These are phyloP conservation scores for Tichodroma muraria DNA, from an alignment of 2,113 vertebrate species.

Conservation along the genomic window DNA sequence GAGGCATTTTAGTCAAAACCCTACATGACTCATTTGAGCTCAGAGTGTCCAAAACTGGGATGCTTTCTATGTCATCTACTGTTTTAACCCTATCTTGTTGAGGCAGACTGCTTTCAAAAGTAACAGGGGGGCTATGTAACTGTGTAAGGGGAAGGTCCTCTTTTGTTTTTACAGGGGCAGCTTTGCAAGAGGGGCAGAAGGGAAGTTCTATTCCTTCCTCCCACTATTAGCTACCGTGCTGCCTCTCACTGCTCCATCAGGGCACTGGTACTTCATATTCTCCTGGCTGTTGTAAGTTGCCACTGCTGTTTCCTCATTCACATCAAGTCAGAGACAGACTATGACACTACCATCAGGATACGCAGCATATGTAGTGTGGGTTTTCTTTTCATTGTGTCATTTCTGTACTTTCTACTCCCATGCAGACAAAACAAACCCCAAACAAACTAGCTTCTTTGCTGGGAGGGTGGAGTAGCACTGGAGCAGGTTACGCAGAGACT, in stretches of 20 bases:
- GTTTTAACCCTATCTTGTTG: not conserved
- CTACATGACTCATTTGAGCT: not conserved
- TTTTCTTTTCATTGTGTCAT: not conserved
- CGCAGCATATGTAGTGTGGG: not conserved
- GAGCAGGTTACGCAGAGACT: not conserved
- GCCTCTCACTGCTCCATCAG: not conserved
- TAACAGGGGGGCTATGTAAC: rapidly evolving
- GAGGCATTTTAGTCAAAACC: not conserved
- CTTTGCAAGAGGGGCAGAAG: not conserved
- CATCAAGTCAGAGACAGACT: not conserved
- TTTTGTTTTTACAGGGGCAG: not conserved
- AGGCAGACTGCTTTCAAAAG: not conserved
- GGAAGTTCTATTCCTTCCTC: not conserved
- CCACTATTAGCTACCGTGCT: not conserved
- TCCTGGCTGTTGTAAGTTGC: not conserved
- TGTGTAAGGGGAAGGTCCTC: not conserved
- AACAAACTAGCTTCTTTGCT: not conserved
- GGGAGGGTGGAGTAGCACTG: not conserved
- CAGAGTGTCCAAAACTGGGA: not conserved
- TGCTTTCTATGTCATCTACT: not conserved
- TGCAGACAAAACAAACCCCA: not conserved
- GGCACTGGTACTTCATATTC: not conserved
- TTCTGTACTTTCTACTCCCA: not conserved
- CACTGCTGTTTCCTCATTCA: not conserved
- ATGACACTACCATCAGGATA: not conserved